These are phyloP conservation scores for Caenorhabditis parvicauda DNA, from an alignment of 2,888 invertebrate genomes.

Conservation along the genomic window DNA sequence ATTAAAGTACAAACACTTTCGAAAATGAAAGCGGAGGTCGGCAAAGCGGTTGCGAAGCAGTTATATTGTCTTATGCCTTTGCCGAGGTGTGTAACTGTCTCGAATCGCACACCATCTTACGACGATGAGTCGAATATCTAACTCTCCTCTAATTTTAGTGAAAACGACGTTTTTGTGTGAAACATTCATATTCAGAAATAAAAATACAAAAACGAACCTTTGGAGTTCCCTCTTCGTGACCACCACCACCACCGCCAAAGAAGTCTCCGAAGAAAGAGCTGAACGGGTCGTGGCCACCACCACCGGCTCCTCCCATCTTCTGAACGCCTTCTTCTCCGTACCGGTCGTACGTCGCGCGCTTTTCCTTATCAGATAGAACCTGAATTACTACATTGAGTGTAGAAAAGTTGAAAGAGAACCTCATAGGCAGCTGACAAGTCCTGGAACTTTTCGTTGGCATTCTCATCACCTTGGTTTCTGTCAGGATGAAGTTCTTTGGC, in stretches of 20 bases:
- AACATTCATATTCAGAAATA: too few species aligned
- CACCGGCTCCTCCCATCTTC: slow-evolving; percentile 74
- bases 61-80: too few species aligned
- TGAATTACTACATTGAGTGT: slow-evolving; percentile 40
- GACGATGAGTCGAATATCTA: too few species aligned
- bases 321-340: slow-evolving; percentile 96
- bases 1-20: too few species aligned
- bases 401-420: too few species aligned
- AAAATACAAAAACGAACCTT: slow-evolving; percentile 22
- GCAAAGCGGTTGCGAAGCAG: too few species aligned
- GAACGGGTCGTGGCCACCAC: slow-evolving; percentile 76
- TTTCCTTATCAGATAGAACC: slow-evolving; percentile 84
- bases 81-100: too few species aligned
- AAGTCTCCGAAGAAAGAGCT: slow-evolving; percentile 83
- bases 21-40: too few species aligned
- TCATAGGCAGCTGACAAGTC: slow-evolving; percentile 62
- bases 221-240: slow-evolving; percentile 66
- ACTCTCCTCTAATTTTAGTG: neutral
- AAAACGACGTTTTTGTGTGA: neutral
- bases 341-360: slow-evolving; percentile 87
- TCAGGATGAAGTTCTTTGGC: slow-evolving; percentile 97
- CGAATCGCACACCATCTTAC: too few species aligned
- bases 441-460: slow-evolving; percentile 83
- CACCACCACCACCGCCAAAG: slow-evolving; percentile 70
- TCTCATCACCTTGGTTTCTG: slow-evolving; percentile 89